phyloP scores from a whole-genome alignment of 2,113 vertebrate species.

The Catagonus wagneri region DNA sequence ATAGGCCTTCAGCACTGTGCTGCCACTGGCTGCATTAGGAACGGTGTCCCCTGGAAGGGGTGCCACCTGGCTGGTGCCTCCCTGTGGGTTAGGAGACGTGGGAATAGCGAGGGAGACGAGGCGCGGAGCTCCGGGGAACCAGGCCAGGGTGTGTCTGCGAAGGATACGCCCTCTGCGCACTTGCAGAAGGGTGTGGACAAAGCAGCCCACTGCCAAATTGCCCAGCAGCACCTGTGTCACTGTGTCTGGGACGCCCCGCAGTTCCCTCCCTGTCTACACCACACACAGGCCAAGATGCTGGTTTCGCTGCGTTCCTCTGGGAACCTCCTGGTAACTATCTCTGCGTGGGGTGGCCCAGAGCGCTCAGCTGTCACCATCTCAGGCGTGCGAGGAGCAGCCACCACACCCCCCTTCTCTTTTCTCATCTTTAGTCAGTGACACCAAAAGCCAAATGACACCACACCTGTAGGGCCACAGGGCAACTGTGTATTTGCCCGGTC shows the following conservation, averaged over 20 bases:
- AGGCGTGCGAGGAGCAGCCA: background rate
- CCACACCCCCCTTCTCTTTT: background rate
- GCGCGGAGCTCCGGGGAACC: too few species aligned
- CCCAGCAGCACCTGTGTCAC: too few species aligned
- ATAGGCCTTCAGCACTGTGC: background rate
- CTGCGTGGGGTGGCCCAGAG: fast-evolving
- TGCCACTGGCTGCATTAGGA: background rate
- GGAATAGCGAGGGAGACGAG: background rate
- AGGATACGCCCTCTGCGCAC: fast-evolving
- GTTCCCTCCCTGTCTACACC: too few species aligned
- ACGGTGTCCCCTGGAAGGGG: background rate
- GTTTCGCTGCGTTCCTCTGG: background rate
- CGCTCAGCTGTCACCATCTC: background rate
- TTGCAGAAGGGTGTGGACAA: too few species aligned
- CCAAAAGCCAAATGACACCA: background rate
- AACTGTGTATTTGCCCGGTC: background rate
- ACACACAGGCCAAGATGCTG: background rate
- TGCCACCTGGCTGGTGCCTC: too few species aligned
- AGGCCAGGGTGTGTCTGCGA: background rate
- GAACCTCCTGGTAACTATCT: background rate
- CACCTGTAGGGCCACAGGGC: background rate
- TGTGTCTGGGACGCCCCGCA: background rate
- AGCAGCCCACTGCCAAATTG: background rate
- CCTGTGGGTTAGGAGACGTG: background rate
- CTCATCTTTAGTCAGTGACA: background rate